Percentiles rank a stretch among this genome's conserved stretches.
phyloP scores from a whole-genome alignment of 2,113 vertebrate species.

The Oenanthe melanoleuca region DNA sequence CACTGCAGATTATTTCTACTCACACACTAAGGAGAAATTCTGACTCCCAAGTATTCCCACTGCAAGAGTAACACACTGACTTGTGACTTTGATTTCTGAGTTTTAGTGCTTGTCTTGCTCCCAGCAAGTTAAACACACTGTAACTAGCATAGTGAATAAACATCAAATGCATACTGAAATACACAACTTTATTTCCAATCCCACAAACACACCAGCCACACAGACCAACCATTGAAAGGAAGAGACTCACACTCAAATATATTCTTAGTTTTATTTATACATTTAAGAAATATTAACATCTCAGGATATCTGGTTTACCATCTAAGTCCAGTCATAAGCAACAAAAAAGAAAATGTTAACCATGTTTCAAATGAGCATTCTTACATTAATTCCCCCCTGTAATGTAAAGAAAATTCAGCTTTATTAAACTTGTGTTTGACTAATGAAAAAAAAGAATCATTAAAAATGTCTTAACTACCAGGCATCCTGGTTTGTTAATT shows the following conservation, averaged over 20 bases:
- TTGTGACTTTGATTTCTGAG: not conserved
- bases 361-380: constrained; percentile 76
- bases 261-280: constrained; percentile 81
- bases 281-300: constrained; percentile 82
- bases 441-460: constrained; percentile 44
- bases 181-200: not conserved
- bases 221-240: constrained; percentile 57
- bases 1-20: not conserved
- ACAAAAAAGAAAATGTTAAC: constrained; percentile 77
- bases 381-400: constrained; percentile 66
- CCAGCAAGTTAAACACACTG: not conserved
- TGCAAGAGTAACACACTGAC: not conserved
- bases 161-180: not conserved
- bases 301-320: constrained; percentile 75
- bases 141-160: not conserved
- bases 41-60: not conserved
- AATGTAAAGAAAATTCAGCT: constrained; percentile 72
- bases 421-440: constrained; percentile 60
- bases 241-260: constrained; percentile 51
- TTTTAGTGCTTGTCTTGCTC: not conserved
- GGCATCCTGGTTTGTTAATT: constrained; percentile 68
- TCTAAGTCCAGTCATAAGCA: constrained; percentile 80
- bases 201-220: not conserved
- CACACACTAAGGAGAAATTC: rapidly evolving
- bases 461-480: constrained; percentile 66